Evolutionary conservation across 2,797 vertebrate species (phyloP).

Genomic region (Phyllotis vaccarum): DNA sequence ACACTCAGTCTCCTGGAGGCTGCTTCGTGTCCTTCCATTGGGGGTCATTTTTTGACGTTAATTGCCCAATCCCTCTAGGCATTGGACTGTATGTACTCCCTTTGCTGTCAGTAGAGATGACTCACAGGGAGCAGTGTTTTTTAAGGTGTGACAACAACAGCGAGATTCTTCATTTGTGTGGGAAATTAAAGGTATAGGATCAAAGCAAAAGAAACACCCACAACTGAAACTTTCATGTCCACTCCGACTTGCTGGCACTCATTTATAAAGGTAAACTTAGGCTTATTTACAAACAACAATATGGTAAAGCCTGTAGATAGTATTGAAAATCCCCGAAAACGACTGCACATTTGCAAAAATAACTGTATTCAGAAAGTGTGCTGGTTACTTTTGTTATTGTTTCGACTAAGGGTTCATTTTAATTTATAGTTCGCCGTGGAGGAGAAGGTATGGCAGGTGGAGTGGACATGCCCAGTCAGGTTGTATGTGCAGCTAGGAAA

Average conservation of each 20-base stretch:
- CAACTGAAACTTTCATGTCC: conserved; percentile 53
- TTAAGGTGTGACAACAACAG: neutral
- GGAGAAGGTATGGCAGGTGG: neutral
- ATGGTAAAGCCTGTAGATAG: neutral
- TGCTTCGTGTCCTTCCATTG: neutral
- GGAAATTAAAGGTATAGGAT: conserved; percentile 82
- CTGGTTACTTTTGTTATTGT: neutral
- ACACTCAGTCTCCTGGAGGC: neutral
- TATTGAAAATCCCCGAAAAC: neutral
- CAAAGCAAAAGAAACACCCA: neutral
- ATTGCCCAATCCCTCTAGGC: neutral
- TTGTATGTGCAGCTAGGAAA: neutral
- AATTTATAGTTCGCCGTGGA: neutral
- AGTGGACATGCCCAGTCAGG: neutral
- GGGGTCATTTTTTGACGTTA: conserved; percentile 57
- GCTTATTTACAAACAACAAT: neutral
- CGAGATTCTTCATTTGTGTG: conserved; percentile 21
- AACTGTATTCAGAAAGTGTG: neutral
- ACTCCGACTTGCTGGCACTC: conserved; percentile 16
- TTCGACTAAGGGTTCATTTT: too few relatives aligned
- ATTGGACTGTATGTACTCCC: neutral
- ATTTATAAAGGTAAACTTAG: neutral
- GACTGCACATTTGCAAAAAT: neutral
- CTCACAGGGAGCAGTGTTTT: conserved; percentile 13
- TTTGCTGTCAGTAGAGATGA: neutral